phyloP scores from a whole-genome alignment of 2,113 vertebrate genomes.

The Cygnus buccinator region DNA sequence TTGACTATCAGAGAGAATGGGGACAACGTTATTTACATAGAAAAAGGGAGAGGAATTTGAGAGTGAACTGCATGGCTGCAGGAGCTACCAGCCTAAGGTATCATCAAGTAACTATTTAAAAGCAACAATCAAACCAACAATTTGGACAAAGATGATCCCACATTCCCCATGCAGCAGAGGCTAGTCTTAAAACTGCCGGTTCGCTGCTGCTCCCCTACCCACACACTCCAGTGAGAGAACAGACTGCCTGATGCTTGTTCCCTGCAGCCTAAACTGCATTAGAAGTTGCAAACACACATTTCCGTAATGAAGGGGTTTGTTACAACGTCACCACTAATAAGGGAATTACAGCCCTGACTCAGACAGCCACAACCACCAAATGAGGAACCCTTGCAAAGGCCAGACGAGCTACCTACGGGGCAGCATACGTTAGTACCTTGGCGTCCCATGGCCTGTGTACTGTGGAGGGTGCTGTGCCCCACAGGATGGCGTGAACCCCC shows the following conservation, averaged over 20 bases:
- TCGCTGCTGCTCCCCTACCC: neutral
- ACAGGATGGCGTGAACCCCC: rapidly evolving
- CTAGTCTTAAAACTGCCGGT: neutral
- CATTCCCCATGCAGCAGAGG: neutral
- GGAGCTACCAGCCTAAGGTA: neutral
- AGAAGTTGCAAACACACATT: neutral
- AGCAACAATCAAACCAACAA: neutral
- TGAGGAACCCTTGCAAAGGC: neutral
- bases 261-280: neutral
- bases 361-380: neutral
- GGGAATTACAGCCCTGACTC: neutral
- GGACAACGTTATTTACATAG: neutral
- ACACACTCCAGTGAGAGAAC: neutral
- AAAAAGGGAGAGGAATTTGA: neutral
- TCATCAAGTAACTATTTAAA: neutral
- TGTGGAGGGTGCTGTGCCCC: neutral
- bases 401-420: neutral
- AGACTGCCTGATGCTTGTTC: neutral
- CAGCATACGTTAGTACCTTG: neutral
- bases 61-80: neutral
- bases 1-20: neutral
- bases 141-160: neutral
- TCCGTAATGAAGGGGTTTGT: slow-evolving; percentile 7
- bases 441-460: rapidly evolving
- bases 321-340: neutral